phyloP scores from a whole-genome alignment of 2,113 vertebrate species.

The Indicator indicator region DNA sequence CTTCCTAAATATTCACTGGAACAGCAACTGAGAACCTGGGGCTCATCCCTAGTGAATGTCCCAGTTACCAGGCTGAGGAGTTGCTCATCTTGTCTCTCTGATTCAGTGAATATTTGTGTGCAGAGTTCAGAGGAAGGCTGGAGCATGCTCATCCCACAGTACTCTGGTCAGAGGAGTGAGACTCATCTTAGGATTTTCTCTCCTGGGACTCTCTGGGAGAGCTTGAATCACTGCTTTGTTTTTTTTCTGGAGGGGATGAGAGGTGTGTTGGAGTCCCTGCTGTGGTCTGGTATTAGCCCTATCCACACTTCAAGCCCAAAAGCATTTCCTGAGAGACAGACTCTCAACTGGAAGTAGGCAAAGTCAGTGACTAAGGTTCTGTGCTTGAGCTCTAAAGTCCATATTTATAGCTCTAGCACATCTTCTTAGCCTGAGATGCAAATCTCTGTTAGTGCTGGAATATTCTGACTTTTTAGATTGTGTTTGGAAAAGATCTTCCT shows the following conservation, averaged over 20 bases:
- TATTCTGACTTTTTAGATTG: background rate
- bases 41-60: background rate
- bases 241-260: background rate
- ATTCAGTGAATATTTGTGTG: conserved; percentile 19
- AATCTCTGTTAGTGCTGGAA: background rate
- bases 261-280: background rate
- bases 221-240: accelerated
- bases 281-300: background rate
- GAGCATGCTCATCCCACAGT: background rate
- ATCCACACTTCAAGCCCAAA: accelerated
- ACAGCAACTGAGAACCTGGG: background rate
- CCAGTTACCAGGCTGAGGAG: background rate
- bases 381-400: background rate
- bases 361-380: background rate
- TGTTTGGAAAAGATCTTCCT: conserved; percentile 1
- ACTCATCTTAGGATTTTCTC: background rate
- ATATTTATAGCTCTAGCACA: background rate
- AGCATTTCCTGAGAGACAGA: background rate
- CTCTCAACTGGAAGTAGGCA: background rate
- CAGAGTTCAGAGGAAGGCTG: background rate
- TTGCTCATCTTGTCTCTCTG: background rate
- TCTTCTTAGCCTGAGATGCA: background rate
- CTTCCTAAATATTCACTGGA: conserved; percentile 30
- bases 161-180: background rate
- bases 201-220: background rate